phyloP scores from a whole-genome alignment of 2,888 invertebrate species.

The Trissonchulus sp. region DNA sequence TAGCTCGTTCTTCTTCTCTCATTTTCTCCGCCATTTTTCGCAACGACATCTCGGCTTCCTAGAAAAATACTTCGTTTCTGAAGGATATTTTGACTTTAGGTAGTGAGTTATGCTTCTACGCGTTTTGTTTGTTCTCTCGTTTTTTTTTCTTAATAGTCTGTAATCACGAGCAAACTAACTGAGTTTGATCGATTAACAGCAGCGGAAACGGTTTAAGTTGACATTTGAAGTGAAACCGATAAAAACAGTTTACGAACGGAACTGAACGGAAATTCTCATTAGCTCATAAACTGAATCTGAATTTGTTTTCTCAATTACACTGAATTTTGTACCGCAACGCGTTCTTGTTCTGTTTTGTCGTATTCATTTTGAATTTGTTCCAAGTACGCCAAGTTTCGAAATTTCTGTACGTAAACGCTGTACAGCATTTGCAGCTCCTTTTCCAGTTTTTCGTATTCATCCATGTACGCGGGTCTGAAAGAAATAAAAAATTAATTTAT shows the following conservation, averaged over 20 bases:
- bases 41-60: constrained; percentile 59
- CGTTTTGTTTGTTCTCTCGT: too few species aligned
- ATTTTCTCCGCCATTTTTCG: constrained; percentile 60
- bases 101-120: too few species aligned
- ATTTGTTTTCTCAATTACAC: too few species aligned
- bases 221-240: too few species aligned
- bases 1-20: constrained; percentile 57
- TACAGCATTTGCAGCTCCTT: constrained; percentile 74
- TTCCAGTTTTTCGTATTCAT: constrained; percentile 85
- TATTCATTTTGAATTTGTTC: constrained; percentile 77
- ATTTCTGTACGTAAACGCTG: constrained; percentile 76
- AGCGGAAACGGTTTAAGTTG: background rate
- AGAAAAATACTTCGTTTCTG: too few species aligned
- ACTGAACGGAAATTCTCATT: too few species aligned
- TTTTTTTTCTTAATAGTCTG: too few species aligned
- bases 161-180: too few species aligned
- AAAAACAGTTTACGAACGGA: too few species aligned
- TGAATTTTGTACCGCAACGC: constrained; percentile 68
- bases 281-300: too few species aligned
- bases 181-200: too few species aligned
- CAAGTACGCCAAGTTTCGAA: constrained; percentile 78
- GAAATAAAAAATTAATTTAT: constrained; percentile 39
- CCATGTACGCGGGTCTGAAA: constrained; percentile 82
- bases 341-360: constrained; percentile 70
- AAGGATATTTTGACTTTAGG: too few species aligned